Evolutionary conservation across 2,113 vertebrate species (phyloP), one percentile per base, ranked within the genome.

Genomic region (Neodon shergylaensis): DNA sequence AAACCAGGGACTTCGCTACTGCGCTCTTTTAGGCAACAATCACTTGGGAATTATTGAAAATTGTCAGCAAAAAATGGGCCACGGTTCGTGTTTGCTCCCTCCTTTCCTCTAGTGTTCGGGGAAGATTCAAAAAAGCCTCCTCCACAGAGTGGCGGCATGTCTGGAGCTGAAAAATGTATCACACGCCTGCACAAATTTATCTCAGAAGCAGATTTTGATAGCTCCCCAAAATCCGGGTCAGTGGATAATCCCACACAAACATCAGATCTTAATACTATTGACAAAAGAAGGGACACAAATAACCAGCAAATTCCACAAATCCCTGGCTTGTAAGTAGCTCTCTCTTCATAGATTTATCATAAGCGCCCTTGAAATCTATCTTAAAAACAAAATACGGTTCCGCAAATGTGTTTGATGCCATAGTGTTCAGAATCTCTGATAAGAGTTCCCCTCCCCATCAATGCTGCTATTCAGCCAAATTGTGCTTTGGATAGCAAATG

Each of bases 141-240:
- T 26, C 85, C 3, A 54, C 91, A 84, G 92, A 93, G 87, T 9
- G 13, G 89, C 93, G 13, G 74, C 81, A 44, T 98, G 97, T 76
- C 87, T 44, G 96, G 96, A 79, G 44, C 98, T 97, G 98, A 98
- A 98, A 98, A 98, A 98, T 96, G 94, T 92, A 97, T 98, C 97
- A 88, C 92, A 83, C 66, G 58, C 86, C 33, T 31, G 79, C 96
- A 26, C 0, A 83, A 90, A 98, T 98, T 98, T 98, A 98, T 98
- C 98, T 98, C 84, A 26, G 94, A 96, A 96, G 73, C 97, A 97
- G 98, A 98, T 98, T 98, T 97, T 95, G 98, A 98, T 98, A 97
- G 97, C 97, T 97, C 12, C 66, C 91, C 88, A 84, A 97, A 98
- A 98, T 98, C 98, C 98, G 97, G 98, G 98, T 98, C 98, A 98